Conservation (phyloP, 2,888 invertebrate species). For the Trachelus troglodyta region DNA sequence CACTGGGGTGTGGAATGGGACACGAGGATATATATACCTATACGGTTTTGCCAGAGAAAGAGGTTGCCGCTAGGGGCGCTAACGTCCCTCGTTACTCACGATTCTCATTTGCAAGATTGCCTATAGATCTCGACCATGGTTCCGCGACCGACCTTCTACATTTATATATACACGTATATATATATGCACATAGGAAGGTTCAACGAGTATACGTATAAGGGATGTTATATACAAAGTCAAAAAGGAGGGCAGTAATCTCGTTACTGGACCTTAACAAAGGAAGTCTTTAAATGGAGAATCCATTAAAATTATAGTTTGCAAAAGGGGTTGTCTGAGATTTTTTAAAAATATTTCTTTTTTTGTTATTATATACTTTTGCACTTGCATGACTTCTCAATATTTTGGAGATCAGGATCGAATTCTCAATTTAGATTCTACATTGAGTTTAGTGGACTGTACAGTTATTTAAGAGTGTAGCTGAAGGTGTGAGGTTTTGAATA, state of each 20-base stretch:
- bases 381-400: neutral
- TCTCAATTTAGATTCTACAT: neutral
- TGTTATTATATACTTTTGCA: neutral
- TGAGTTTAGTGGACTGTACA: neutral
- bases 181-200: conserved; percentile 8
- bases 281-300: neutral
- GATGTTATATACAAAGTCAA: neutral
- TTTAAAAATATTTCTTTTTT: neutral
- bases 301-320: neutral
- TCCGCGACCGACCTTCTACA: conserved; percentile 42
- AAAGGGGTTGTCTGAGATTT: neutral
- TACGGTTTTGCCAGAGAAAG: neutral
- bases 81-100: conserved; percentile 62
- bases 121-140: conserved; percentile 59
- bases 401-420: neutral
- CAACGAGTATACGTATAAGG: neutral
- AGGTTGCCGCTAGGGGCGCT: conserved; percentile 46
- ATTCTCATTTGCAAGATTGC: conserved; percentile 65
- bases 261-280: neutral
- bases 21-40: conserved; percentile 6
- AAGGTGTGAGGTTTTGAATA: neutral
- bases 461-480: neutral
- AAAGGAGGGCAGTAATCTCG: neutral
- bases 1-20: neutral
- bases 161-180: conserved; percentile 10